These are phyloP conservation scores for Lepidothrix coronata DNA, from an alignment of 2,113 vertebrate species.

Conservation along the genomic window DNA sequence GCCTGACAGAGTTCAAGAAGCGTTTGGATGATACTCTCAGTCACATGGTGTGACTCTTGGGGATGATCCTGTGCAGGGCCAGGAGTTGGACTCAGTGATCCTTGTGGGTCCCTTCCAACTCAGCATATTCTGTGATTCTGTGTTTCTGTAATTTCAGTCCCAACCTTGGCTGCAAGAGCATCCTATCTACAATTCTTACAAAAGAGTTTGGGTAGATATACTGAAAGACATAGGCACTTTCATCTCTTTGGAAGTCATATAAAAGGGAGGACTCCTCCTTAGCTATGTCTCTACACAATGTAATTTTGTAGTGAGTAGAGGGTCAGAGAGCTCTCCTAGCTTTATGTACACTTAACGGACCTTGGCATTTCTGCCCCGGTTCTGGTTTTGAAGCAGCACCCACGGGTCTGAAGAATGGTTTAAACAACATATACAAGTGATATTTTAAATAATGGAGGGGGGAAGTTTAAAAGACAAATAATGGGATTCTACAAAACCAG, in stretches of 20 bases:
- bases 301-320: not conserved
- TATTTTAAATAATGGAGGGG: not conserved
- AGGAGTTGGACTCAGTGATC: not conserved
- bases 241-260: not conserved
- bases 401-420: not conserved
- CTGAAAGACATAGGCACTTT: not conserved
- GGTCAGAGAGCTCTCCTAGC: not conserved
- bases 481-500: not conserved
- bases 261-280: not conserved
- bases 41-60: not conserved
- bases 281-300: not conserved
- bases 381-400: not conserved
- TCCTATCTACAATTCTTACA: not conserved
- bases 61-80: not conserved
- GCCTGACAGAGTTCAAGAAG: not conserved
- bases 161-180: not conserved
- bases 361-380: not conserved
- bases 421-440: not conserved
- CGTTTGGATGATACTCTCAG: not conserved
- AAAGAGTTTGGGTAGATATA: not conserved
- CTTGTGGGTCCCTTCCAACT: not conserved
- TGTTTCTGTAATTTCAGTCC: not conserved
- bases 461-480: not conserved
- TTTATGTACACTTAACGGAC: not conserved
- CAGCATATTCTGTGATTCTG: not conserved